Evolutionary conservation across 2,797 vertebrate genomes (phyloP), one percentile per base, ranked within the genome.

Genomic region (Mormyrops attenuatus): DNA sequence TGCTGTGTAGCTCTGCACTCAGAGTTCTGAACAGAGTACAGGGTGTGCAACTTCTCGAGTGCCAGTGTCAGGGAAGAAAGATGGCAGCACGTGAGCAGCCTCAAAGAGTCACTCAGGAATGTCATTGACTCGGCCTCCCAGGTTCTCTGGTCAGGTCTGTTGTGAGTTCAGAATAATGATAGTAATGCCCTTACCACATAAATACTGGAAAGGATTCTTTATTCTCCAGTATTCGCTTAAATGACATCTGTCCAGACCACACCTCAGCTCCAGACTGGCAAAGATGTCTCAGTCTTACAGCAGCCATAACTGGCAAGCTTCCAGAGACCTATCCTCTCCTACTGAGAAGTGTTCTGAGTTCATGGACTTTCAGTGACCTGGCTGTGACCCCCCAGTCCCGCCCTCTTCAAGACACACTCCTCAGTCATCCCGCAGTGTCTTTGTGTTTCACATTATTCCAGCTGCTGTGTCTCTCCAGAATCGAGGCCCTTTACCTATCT

Each of bases 281-380:
- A 47, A 26, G 47, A n/a, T 52, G 44, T 30, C 44, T 26, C 20
- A 49, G 49, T 85, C 84, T 52, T 49, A 52, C 13, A 86, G 85
- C 85, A 30, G 85, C 53, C 20, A 87, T 57, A 26, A 20, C 53
- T 87, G 85, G 85, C 53, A 87, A 38, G 30, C 52, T 38, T 87
- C 85, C 85, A 87, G 53, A 38, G 63, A 22, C 49, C 84, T 66
- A 86, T 91, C 91, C 93, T 95, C 95, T 94, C 94, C 92, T 92
- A 92, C 95, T 94, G 95, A 91, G 93, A 94, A 91, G 92, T 94
- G 90, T 92, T 93, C 90, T 90, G 92, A 92, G 96, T 96, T 96
- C 95, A 95, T 97, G 97, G 97, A 97, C 97, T 98, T 94, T 94
- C 93, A 92, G 92, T 97, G 97, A 98, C 97, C 97, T 92, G 93